phyloP scores from a whole-genome alignment of 2,888 invertebrate genomes.

The Aphodius sticticus region DNA sequence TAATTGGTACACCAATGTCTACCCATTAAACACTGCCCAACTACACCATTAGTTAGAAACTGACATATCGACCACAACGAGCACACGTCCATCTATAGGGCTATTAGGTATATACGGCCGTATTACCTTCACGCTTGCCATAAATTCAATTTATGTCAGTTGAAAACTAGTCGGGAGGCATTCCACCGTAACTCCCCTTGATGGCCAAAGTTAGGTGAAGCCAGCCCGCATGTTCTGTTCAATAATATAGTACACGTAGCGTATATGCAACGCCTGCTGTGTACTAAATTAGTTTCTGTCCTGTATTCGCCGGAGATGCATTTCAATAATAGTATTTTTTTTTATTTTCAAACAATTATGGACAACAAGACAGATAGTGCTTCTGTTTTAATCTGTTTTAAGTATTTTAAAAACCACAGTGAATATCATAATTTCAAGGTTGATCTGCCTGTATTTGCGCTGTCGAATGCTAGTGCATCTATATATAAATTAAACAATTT shows the following conservation, averaged over 20 bases:
- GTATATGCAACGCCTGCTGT: neutral
- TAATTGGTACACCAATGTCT: neutral
- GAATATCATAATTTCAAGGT: no score
- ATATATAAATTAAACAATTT: no score
- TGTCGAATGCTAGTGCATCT: no score
- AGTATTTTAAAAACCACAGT: no score
- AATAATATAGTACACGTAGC: neutral
- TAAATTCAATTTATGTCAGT: slow-evolving; percentile 4
- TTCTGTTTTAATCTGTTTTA: no score
- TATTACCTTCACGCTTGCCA: neutral
- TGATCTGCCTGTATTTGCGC: no score
- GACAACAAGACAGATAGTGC: no score
- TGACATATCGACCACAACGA: neutral
- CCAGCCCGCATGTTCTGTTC: neutral
- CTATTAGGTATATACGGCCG: neutral
- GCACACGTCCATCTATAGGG: neutral
- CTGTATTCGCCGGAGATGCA: neutral
- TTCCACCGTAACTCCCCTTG: neutral
- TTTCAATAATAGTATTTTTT: no score
- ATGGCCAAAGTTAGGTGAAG: neutral
- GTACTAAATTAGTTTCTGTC: neutral
- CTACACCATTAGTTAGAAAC: neutral
- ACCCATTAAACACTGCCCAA: neutral
- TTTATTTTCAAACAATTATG: no score
- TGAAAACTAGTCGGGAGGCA: slow-evolving; percentile 4